Conservation (phyloP, 1,140 invertebrate genomes). For the Megalopta genalis region DNA sequence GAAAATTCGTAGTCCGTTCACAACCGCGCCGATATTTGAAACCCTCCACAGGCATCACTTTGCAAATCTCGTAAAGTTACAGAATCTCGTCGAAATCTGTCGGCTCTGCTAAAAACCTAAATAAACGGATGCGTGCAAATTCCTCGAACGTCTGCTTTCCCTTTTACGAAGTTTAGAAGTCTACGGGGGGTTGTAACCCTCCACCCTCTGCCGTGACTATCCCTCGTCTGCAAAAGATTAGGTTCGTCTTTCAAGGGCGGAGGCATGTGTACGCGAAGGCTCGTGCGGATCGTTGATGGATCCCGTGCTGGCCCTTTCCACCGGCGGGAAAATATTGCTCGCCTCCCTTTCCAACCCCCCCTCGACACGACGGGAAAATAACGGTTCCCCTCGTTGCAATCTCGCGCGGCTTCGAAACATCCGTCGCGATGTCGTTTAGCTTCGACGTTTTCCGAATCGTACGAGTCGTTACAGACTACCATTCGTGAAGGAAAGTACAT, state of each 20-base stretch:
- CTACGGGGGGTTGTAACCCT: background rate
- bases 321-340: slow-evolving; percentile 17
- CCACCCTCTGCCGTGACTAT: slow-evolving; percentile 9
- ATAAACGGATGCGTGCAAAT: slow-evolving; percentile 24
- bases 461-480: background rate
- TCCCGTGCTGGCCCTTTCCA: slow-evolving; percentile 12
- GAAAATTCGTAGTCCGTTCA: too few species aligned
- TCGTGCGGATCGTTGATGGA: slow-evolving; percentile 8
- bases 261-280: background rate
- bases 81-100: background rate
- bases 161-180: slow-evolving; percentile 24
- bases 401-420: slow-evolving; percentile 7
- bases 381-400: slow-evolving; percentile 20
- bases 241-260: slow-evolving; percentile 26
- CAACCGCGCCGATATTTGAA: too few species aligned
- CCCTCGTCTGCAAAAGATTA: slow-evolving; percentile 31
- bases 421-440: background rate
- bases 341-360: background rate
- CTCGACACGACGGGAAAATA: slow-evolving; percentile 9
- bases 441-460: background rate
- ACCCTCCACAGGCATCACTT: too few species aligned
- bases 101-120: slow-evolving; percentile 6
- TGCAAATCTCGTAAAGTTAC: background rate
- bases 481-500: background rate
- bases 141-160: slow-evolving; percentile 2